A percentile compares a stretch with the other conserved stretches of the same genome.
phyloP scores from a whole-genome alignment of 35 echinoderm and acorn worm species.

The Heliocidaris erythrogramma region DNA sequence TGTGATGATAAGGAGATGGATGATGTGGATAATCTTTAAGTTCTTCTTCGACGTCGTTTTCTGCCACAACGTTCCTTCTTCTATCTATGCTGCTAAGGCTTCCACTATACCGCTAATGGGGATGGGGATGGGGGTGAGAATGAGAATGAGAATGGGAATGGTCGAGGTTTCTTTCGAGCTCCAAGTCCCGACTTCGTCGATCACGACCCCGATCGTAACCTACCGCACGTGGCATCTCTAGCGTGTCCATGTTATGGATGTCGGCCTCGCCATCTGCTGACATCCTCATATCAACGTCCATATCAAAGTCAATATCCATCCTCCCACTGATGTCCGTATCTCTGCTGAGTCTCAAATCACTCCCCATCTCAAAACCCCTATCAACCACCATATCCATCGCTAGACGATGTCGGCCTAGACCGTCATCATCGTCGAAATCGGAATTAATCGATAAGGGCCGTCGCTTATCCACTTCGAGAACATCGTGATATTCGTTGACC shows the following conservation, averaged over 20 bases:
- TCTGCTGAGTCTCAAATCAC: constrained; percentile 23
- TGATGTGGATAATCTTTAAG: not conserved
- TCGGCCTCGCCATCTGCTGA: not conserved
- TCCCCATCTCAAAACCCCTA: constrained; percentile 23
- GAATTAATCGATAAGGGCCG: constrained; percentile 30
- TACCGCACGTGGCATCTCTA: not conserved
- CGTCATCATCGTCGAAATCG: constrained; percentile 41
- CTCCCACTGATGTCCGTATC: constrained; percentile 13
- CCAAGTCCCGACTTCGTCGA: not conserved
- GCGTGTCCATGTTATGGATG: constrained; percentile 39
- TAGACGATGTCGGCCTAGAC: constrained; percentile 6
- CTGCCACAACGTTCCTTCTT: not conserved
- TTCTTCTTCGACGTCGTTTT: constrained; percentile 6
- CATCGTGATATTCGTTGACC: constrained; percentile 31
- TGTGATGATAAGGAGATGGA: constrained; percentile 35
- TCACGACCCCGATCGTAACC: constrained; percentile 22
- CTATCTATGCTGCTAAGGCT: not conserved
- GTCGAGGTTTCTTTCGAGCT: constrained; percentile 36
- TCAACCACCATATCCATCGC: constrained; percentile 18
- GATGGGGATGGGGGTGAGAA: not conserved
- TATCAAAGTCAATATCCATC: constrained; percentile 43
- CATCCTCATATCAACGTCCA: constrained; percentile 45
- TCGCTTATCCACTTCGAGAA: not conserved
- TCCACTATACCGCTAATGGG: not conserved
- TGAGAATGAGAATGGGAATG: too few relatives aligned